Evolutionary conservation across 2,888 invertebrate species (phyloP).

Genomic region (Acleris holmiana): DNA sequence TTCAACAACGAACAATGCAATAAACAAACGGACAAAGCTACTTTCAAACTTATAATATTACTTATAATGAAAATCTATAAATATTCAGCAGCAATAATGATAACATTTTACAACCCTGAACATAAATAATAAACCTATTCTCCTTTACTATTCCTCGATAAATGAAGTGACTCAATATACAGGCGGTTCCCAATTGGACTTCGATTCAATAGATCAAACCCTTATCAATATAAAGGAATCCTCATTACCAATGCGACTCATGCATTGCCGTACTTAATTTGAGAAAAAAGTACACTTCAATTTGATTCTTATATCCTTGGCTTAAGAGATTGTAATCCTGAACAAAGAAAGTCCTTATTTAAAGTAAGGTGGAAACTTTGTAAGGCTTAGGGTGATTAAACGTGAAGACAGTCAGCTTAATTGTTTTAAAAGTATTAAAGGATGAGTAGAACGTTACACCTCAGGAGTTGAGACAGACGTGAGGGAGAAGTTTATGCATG

Average conservation of each 20-base stretch:
- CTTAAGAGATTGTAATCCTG: conserved; percentile 28
- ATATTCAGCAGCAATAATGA: too few species aligned
- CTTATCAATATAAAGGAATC: conserved; percentile 1
- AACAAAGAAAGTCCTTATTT: conserved; percentile 27
- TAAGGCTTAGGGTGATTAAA: conserved; percentile 15
- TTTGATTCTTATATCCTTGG: conserved; percentile 23
- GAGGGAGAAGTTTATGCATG: too few species aligned
- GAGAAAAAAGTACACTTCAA: conserved; percentile 17
- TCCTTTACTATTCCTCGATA: too few species aligned
- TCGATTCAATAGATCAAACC: conserved; percentile 14
- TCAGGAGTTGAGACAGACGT: not conserved
- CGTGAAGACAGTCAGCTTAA: not conserved
- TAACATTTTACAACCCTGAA: too few species aligned
- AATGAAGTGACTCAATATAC: not conserved
- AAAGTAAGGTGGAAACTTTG: conserved; percentile 26
- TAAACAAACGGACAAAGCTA: too few species aligned
- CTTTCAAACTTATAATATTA: too few species aligned
- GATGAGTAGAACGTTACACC: not conserved
- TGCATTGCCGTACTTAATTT: conserved; percentile 25
- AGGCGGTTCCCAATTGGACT: not conserved
- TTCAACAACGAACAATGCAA: too few species aligned
- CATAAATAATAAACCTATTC: too few species aligned
- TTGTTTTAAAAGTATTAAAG: not conserved
- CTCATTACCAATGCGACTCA: conserved; percentile 17
- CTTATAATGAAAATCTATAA: too few species aligned